Evolutionary conservation across 1,140 invertebrate species (phyloP), one percentile per base, ranked within the genome.

Genomic region (Zaprionus vittiger): DNA sequence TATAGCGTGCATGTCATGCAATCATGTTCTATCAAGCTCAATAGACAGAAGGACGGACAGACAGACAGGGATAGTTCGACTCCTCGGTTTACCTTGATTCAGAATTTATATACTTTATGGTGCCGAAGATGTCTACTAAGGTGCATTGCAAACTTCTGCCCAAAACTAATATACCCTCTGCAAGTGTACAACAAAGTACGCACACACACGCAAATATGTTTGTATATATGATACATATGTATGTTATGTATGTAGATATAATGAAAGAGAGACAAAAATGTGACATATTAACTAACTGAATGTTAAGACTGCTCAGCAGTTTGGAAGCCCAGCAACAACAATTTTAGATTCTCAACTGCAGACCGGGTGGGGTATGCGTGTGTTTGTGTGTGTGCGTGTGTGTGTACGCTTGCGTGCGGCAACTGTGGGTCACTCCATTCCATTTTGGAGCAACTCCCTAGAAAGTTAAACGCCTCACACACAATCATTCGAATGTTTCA

Each of bases 381-480:
- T 3, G 22, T 55, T n/a, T 3, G 22, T 55, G 20, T 14, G 26
- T 2, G 24, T 34, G 24, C 12, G 57, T 61, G 59, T 54, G 74
- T 67, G 63, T 61, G 68, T 59, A 65, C 55, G 73, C 77, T 80
- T 83, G 81, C 73, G 81, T 83, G 81, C 60, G 26, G 31, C 26
- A 22, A 15, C 38, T 60, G 20, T 31, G 15, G 59, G 60, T 31
- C 76, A 66, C 34, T 68, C 15, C 49, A 61, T 34, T 62, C 31
- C 61, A 38, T 52, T 63, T 44, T 57, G 31, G 20, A 28, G 14
- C 74, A 74, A 73, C 65, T 89, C 81, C 84, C 84, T 84, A 81
- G 85, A 90, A 84, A 89, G 85, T 81, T 81, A 68, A 75, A 70
- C 44, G 74, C 37, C 77, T 54, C 56, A 44, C 56, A 65, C 37